These are phyloP conservation scores for Bombus polaris DNA, from an alignment of 1,140 invertebrate genomes.

Conservation along the genomic window DNA sequence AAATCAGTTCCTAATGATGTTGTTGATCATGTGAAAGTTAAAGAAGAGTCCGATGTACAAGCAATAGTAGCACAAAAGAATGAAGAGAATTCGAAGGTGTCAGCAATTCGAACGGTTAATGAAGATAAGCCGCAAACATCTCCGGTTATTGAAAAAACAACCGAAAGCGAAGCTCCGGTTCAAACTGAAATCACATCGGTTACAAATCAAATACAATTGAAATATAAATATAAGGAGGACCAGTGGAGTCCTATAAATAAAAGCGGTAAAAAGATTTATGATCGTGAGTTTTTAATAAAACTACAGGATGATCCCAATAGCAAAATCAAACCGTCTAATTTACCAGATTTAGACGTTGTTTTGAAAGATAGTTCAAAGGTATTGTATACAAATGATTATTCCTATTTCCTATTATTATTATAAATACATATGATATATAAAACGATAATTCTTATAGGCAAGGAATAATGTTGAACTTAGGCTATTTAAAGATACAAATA, in stretches of 20 bases:
- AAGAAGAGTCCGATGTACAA: conserved; percentile 71
- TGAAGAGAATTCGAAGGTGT: conserved; percentile 82
- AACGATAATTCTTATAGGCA: not conserved
- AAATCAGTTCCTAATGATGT: conserved; percentile 73
- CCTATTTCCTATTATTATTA: not conserved
- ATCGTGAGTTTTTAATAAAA: conserved; percentile 89
- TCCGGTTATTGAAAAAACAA: conserved; percentile 66
- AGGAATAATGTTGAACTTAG: conserved; percentile 65
- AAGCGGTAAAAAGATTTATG: conserved; percentile 92
- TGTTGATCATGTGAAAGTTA: conserved; percentile 73
- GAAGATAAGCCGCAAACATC: conserved; percentile 51
- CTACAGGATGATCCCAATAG: conserved; percentile 89
- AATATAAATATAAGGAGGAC: conserved; percentile 84
- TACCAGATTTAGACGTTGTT: conserved; percentile 85
- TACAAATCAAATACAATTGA: conserved; percentile 60
- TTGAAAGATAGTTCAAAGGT: conserved; percentile 82
- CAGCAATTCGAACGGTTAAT: conserved; percentile 59
- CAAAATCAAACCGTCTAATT: conserved; percentile 88
- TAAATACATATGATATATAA: not conserved
- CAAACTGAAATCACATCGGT: conserved; percentile 15
- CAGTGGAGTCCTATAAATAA: conserved; percentile 94
- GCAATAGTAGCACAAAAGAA: conserved; percentile 82
- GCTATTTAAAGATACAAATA: conserved; percentile 67
- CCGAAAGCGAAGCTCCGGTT: conserved; percentile 53
- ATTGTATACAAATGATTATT: not conserved